Conservation (phyloP, 1,140 invertebrate species). For the Ips nitidus region DNA sequence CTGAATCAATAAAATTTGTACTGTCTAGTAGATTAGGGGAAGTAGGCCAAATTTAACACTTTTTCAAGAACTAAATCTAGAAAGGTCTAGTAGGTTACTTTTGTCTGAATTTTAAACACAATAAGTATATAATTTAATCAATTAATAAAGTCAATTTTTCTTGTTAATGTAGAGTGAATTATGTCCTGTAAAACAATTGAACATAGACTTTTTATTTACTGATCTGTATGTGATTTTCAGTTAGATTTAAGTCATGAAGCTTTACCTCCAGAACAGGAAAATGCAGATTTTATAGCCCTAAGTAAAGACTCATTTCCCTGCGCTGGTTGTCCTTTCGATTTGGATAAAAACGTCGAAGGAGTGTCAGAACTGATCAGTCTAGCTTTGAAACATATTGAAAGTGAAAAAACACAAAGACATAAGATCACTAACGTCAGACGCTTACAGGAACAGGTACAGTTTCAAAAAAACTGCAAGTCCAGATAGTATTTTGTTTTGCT, state of each 20-base stretch:
- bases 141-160: too few species aligned
- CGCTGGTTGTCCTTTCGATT: slow-evolving; percentile 44
- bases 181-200: too few species aligned
- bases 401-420: slow-evolving; percentile 40
- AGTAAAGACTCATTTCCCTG: slow-evolving; percentile 30
- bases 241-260: slow-evolving; percentile 37
- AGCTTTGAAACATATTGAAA: slow-evolving; percentile 45
- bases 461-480: background rate
- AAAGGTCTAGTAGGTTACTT: too few species aligned
- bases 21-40: too few species aligned
- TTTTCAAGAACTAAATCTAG: too few species aligned
- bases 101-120: too few species aligned
- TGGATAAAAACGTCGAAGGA: slow-evolving; percentile 44
- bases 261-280: slow-evolving; percentile 29
- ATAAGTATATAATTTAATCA: too few species aligned
- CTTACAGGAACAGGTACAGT: slow-evolving; percentile 45
- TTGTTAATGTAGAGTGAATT: too few species aligned
- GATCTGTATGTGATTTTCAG: slow-evolving; percentile 12
- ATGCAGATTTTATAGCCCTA: slow-evolving; percentile 38
- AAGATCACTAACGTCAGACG: slow-evolving; percentile 40
- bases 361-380: slow-evolving; percentile 42
- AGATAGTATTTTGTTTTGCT: slow-evolving; percentile 14
- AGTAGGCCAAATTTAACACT: too few species aligned
- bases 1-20: too few species aligned
- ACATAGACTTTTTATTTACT: too few species aligned